phyloP scores from a whole-genome alignment of 2,888 invertebrate species.

The Aleiodes testaceus region DNA sequence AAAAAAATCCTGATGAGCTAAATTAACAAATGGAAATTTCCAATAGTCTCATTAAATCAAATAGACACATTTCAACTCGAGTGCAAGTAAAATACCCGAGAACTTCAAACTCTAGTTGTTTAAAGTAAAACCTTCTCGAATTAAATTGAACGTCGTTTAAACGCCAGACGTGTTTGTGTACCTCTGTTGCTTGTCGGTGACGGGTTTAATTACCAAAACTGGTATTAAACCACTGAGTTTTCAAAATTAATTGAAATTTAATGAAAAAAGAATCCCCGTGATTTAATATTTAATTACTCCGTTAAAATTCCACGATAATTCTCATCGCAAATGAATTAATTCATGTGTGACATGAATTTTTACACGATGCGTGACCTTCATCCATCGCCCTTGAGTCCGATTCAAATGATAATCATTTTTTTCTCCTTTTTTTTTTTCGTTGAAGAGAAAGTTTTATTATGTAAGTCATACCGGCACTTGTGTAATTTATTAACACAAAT shows the following conservation, averaged over 20 bases:
- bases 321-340: slow-evolving; percentile 16
- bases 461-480: background rate
- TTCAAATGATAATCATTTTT: slow-evolving; percentile 29
- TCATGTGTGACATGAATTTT: slow-evolving; percentile 9
- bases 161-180: slow-evolving; percentile 23
- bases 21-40: background rate
- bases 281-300: background rate
- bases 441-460: slow-evolving; percentile 17
- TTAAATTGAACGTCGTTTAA: slow-evolving; percentile 44
- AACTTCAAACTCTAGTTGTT: background rate
- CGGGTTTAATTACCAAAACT: slow-evolving; percentile 38
- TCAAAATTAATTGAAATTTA: too few species aligned
- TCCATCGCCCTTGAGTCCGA: slow-evolving; percentile 21
- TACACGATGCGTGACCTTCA: slow-evolving; percentile 11
- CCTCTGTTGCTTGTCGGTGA: slow-evolving; percentile 20
- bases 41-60: background rate
- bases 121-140: background rate
- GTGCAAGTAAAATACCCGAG: background rate
- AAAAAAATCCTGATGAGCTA: background rate
- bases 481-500: slow-evolving; percentile 5
- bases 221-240: background rate
- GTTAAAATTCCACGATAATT: too few species aligned
- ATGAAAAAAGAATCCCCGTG: too few species aligned
- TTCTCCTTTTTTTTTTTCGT: background rate
- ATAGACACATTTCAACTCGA: slow-evolving; percentile 22